These are phyloP conservation scores for Mesocentrotus franciscanus DNA, from an alignment of 53 echinoderm and acorn worm species.

Conservation along the genomic window DNA sequence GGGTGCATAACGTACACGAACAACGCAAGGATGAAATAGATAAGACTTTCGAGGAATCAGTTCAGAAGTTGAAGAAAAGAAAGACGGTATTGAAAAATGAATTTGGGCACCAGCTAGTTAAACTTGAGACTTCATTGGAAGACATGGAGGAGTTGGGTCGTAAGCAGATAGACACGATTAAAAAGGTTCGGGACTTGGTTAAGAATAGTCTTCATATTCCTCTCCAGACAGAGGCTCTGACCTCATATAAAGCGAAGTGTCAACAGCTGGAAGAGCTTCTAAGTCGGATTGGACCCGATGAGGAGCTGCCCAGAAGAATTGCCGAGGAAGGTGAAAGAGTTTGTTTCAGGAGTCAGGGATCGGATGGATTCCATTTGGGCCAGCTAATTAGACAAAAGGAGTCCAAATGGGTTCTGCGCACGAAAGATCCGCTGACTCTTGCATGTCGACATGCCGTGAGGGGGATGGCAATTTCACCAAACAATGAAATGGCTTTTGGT, in stretches of 20 bases:
- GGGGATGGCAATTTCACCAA: not conserved
- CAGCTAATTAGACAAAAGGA: too few relatives aligned
- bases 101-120: not conserved
- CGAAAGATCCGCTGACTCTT: not conserved
- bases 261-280: too few relatives aligned
- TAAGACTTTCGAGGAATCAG: not conserved
- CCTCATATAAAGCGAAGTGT: too few relatives aligned
- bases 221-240: too few relatives aligned
- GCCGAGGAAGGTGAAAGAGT: too few relatives aligned
- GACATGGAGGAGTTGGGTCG: not conserved
- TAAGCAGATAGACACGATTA: not conserved
- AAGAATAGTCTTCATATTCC: not conserved
- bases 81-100: not conserved
- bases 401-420: too few relatives aligned
- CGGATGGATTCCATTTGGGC: too few relatives aligned
- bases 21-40: not conserved
- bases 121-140: not conserved
- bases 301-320: too few relatives aligned
- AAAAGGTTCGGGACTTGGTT: not conserved
- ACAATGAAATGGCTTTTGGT: not conserved
- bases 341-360: too few relatives aligned
- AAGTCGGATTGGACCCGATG: too few relatives aligned
- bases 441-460: not conserved
- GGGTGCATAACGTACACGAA: not conserved
- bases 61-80: not conserved